Evolutionary conservation across 2,888 invertebrate genomes (phyloP).

Genomic region (Orchesellides sinensis): DNA sequence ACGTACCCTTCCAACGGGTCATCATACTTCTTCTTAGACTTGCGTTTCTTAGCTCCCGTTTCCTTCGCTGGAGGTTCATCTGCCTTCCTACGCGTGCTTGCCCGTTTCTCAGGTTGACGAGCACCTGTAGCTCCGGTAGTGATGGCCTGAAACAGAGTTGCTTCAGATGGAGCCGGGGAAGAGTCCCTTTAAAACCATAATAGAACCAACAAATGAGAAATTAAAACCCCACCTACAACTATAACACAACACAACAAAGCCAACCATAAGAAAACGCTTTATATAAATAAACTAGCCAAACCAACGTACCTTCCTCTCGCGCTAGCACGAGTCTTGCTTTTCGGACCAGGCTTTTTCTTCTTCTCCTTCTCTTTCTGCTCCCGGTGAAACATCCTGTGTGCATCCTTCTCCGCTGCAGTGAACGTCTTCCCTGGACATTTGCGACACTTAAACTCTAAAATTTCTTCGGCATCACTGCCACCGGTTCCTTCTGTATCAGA

Average conservation of each 20-base stretch:
- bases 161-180: slow-evolving; percentile 13
- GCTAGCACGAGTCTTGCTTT: slow-evolving; percentile 17
- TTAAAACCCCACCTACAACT: neutral
- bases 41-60: neutral
- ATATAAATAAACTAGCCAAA: neutral
- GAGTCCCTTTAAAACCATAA: slow-evolving; percentile 7
- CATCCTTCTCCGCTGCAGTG: slow-evolving; percentile 36
- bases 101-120: neutral
- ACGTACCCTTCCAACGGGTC: slow-evolving; percentile 9
- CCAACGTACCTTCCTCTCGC: slow-evolving; percentile 7
- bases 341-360: slow-evolving; percentile 33
- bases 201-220: neutral
- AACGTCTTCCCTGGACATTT: slow-evolving; percentile 37
- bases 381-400: slow-evolving; percentile 17
- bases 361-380: slow-evolving; percentile 27
- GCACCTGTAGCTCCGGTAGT: neutral
- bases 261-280: neutral
- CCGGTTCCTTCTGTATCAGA: neutral
- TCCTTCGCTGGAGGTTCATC: no score
- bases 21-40: slow-evolving; percentile 34
- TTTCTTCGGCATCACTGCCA: slow-evolving; percentile 12
- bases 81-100: neutral
- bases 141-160: slow-evolving; percentile 24
- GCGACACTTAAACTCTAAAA: slow-evolving; percentile 32
- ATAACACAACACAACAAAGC: no score